Evolutionary conservation across 2,797 vertebrate genomes (phyloP).

Genomic region (Oreonectes daqikongensis): DNA sequence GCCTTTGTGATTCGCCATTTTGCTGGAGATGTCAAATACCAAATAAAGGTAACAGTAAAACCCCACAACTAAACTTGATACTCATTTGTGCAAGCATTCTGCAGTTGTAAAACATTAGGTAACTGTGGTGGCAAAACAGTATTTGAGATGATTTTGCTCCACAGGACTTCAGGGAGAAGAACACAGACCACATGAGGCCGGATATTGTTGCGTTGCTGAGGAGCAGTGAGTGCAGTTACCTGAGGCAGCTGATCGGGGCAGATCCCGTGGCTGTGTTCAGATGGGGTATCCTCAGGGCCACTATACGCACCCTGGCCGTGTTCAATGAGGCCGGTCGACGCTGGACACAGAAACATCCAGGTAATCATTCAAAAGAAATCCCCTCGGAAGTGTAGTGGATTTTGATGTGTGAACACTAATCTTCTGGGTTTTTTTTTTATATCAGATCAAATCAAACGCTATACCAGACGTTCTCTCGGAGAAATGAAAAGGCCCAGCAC

Average conservation of each 20-base stretch:
- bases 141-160: slow-evolving; percentile 9
- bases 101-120: neutral
- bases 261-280: slow-evolving; percentile 90
- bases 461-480: slow-evolving; percentile 69
- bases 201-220: slow-evolving; percentile 89
- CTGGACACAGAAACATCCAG: slow-evolving; percentile 69
- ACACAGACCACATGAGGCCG: slow-evolving; percentile 91
- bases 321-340: slow-evolving; percentile 79
- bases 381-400: slow-evolving; percentile 19
- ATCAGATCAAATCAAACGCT: slow-evolving; percentile 69
- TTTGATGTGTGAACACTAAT: neutral
- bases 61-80: slow-evolving; percentile 7
- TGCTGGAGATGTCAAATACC: slow-evolving; percentile 90
- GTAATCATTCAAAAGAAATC: slow-evolving; percentile 58
- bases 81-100: neutral
- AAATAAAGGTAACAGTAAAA: slow-evolving; percentile 81
- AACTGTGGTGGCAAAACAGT: slow-evolving; percentile 2
- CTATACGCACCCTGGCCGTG: slow-evolving; percentile 81
- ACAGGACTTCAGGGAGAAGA: slow-evolving; percentile 92
- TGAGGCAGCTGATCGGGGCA: slow-evolving; percentile 88
- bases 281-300: slow-evolving; percentile 91
- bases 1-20: slow-evolving; percentile 91
- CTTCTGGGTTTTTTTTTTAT: slow-evolving; percentile 12
- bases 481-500: slow-evolving; percentile 70
- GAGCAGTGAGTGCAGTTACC: slow-evolving; percentile 84